phyloP scores from a whole-genome alignment of 2,797 vertebrate genomes.

The Setipinna tenuifilis region DNA sequence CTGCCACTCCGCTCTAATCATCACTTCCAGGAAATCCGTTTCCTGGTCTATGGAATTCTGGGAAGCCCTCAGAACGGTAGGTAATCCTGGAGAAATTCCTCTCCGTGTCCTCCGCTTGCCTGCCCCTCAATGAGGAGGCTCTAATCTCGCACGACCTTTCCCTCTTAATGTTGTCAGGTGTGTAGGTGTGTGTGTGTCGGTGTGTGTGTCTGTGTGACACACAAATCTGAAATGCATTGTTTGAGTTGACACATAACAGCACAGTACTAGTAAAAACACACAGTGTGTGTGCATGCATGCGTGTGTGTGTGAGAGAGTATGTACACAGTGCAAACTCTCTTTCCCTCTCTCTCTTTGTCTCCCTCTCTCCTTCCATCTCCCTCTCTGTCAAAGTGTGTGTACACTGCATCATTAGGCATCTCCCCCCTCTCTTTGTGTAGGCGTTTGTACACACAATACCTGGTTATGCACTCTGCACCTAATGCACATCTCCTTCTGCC shows the following conservation, averaged over 20 bases:
- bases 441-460: no score
- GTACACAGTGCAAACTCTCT: no score
- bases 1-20: slow-evolving; percentile 58
- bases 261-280: no score
- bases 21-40: slow-evolving; percentile 62
- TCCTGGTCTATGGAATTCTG: slow-evolving; percentile 58
- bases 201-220: not conserved
- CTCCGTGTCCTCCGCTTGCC: slow-evolving; percentile 32
- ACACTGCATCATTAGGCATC: no score
- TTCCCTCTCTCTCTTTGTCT: no score
- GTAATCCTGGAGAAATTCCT: slow-evolving; percentile 61
- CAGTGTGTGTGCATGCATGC: slow-evolving; percentile 17
- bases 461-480: no score
- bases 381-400: no score
- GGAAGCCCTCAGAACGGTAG: slow-evolving; percentile 53
- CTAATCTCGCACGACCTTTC: slow-evolving; percentile 52
- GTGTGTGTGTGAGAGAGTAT: slow-evolving; percentile 11
- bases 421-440: no score
- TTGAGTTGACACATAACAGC: no score
- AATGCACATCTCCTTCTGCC: no score
- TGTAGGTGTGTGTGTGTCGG: slow-evolving; percentile 32
- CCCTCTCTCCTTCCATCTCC: no score
- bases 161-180: slow-evolving; percentile 18
- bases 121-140: not conserved
- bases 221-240: no score